Percentiles rank a stretch among this genome's conserved stretches.
Conservation (phyloP, 92 coral and sea anemone species). For the Parazoanthus atlanticus region DNA sequence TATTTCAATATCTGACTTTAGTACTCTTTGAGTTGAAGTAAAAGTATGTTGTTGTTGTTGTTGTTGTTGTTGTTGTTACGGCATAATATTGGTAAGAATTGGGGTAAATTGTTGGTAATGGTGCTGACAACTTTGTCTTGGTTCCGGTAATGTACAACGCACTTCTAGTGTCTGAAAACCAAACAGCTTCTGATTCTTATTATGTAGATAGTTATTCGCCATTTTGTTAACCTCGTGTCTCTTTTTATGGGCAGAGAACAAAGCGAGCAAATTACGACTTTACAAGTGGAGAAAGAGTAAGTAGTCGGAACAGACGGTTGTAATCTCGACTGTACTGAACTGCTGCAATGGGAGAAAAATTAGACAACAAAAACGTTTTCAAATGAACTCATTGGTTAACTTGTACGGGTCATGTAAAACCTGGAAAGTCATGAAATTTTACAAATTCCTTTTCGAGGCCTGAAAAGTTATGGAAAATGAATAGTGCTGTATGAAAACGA, state of each 20-base stretch:
- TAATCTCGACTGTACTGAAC: background rate
- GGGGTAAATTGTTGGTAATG: background rate
- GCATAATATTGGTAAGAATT: background rate
- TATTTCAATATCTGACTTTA: too few species aligned
- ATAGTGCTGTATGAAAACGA: too few species aligned
- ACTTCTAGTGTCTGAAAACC: background rate
- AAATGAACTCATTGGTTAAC: background rate
- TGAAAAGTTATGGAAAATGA: too few species aligned
- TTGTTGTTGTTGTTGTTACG: too few species aligned
- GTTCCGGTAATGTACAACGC: too few species aligned
- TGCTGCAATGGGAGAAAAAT: background rate
- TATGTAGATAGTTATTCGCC: background rate
- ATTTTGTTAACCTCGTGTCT: background rate
- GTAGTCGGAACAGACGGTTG: conserved; percentile 13
- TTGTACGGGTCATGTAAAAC: background rate
- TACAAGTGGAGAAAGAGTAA: conserved; percentile 91
- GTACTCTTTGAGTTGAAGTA: too few species aligned
- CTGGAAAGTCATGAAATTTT: too few species aligned
- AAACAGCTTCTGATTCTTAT: background rate
- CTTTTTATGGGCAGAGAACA: conserved; percentile 74
- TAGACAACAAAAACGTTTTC: background rate
- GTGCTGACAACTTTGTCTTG: background rate
- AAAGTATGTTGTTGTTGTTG: too few species aligned
- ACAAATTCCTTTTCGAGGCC: too few species aligned
- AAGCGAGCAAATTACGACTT: conserved; percentile 76